Evolutionary conservation across 1,140 invertebrate species (phyloP).

Genomic region (Micrasema minimum): DNA sequence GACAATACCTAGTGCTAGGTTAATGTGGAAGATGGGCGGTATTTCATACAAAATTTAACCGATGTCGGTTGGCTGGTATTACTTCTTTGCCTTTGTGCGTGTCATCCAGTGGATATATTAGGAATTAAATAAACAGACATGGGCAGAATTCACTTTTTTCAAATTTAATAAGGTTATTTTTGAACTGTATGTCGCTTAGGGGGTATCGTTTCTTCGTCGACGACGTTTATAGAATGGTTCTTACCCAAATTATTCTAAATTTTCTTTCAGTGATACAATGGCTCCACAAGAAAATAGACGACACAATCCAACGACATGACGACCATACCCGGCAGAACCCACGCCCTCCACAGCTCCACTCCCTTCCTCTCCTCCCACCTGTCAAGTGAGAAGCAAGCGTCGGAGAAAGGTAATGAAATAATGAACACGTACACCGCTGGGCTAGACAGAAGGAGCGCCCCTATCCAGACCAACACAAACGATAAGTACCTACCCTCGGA

Average conservation of each 20-base stretch:
- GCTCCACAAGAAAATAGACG: conserved; percentile 65
- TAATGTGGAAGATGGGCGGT: too few relatives aligned
- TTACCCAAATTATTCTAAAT: too few relatives aligned
- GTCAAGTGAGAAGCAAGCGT: conserved; percentile 54
- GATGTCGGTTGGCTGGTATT: too few relatives aligned
- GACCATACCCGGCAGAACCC: conserved; percentile 47
- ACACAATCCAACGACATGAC: conserved; percentile 53
- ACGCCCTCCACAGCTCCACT: conserved; percentile 56
- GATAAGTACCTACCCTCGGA: not conserved
- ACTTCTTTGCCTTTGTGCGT: too few relatives aligned
- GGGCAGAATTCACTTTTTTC: too few relatives aligned
- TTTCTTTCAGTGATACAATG: conserved; percentile 63
- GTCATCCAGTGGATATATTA: too few relatives aligned
- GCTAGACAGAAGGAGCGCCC: conserved; percentile 4
- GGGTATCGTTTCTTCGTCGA: too few relatives aligned
- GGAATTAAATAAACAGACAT: too few relatives aligned
- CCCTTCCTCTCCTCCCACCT: conserved; percentile 58
- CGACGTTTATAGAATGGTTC: too few relatives aligned
- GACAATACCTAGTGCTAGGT: too few relatives aligned
- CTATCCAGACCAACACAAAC: not conserved
- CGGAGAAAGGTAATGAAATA: conserved; percentile 58
- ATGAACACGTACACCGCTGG: conserved; percentile 62
- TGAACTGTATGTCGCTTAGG: too few relatives aligned
- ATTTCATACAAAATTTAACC: too few relatives aligned
- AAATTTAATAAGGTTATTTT: not conserved